A percentile compares a stretch with the other conserved stretches of the same genome.
Conservation (phyloP, 2,888 invertebrate species). For the Agrochola lychnidis region DNA sequence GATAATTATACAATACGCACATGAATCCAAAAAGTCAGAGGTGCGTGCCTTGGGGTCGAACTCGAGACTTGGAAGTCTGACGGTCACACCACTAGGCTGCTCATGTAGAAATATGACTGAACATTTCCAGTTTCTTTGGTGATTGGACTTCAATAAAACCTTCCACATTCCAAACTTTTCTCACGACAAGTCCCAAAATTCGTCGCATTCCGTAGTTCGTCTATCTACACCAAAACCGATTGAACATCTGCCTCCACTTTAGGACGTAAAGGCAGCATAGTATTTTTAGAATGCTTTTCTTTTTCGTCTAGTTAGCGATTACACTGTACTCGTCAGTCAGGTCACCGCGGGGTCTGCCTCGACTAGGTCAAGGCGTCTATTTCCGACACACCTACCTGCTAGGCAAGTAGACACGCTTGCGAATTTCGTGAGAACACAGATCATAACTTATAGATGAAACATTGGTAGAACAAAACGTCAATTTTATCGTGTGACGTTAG, state of each 20-base stretch:
- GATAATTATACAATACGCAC: no score
- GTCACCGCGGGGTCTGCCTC: constrained; percentile 40
- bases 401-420: constrained; percentile 4
- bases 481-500: neutral
- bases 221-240: neutral
- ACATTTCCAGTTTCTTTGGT: neutral
- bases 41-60: no score
- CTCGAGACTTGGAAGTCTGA: no score
- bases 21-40: no score
- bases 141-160: neutral
- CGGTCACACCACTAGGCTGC: no score
- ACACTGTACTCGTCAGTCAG: constrained; percentile 28
- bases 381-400: constrained; percentile 43
- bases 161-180: neutral
- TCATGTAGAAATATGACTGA: no score
- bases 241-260: neutral
- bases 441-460: neutral
- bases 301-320: constrained; percentile 12
- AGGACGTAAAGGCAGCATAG: neutral
- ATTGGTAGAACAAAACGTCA: neutral
- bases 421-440: neutral
- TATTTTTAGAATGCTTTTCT: neutral
- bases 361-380: constrained; percentile 60
- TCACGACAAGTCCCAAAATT: neutral
- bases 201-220: neutral